Conservation (phyloP, 2,113 vertebrate genomes). For the Fulica atra region DNA sequence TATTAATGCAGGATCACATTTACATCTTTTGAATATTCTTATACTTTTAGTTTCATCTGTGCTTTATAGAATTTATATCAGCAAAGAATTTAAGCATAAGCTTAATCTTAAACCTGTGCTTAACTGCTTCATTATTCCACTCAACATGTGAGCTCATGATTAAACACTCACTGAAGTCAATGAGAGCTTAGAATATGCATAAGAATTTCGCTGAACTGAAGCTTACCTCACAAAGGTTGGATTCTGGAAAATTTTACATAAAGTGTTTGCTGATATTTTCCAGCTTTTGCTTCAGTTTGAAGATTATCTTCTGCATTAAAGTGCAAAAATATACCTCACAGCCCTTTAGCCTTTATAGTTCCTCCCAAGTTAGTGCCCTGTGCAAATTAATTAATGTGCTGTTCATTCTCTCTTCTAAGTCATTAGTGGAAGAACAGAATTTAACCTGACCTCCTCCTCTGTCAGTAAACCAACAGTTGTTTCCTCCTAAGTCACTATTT, state of each 20-base stretch:
- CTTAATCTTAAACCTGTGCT: background rate
- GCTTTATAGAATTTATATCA: background rate
- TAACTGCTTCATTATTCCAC: background rate
- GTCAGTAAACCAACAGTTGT: background rate
- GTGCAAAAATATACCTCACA: background rate
- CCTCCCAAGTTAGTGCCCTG: background rate
- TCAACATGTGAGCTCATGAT: background rate
- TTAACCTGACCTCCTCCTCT: background rate
- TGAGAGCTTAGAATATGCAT: background rate
- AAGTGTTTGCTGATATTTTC: background rate
- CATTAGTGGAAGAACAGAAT: background rate
- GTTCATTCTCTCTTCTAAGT: background rate
- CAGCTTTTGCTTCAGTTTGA: background rate
- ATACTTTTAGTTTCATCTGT: background rate
- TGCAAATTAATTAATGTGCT: background rate
- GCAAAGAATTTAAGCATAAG: background rate
- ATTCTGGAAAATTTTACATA: background rate
- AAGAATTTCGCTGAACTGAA: background rate
- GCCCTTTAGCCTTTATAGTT: background rate
- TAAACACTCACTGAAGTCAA: background rate
- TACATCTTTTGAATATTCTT: background rate
- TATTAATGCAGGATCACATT: background rate
- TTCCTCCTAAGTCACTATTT: slow-evolving; percentile 1
- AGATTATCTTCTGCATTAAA: background rate
- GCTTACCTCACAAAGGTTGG: background rate